Conservation (phyloP, 2,888 invertebrate genomes). For the Allolobophora icterica region DNA sequence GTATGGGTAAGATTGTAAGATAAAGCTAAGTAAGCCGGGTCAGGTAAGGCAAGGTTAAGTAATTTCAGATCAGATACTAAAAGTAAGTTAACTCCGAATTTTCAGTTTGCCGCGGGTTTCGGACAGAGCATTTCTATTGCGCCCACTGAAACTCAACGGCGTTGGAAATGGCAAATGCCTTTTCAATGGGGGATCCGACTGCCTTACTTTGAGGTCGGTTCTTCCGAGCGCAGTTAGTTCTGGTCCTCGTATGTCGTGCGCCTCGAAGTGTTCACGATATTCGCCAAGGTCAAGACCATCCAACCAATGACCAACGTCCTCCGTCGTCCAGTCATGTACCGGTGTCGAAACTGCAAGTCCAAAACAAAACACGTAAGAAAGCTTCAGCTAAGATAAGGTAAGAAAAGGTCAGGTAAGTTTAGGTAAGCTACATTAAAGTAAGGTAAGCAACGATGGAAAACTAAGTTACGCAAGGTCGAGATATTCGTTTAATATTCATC, state of each 20-base stretch:
- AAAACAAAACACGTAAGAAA: neutral
- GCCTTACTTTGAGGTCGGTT: slow-evolving; percentile 69
- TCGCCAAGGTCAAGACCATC: slow-evolving; percentile 86
- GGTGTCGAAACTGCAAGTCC: slow-evolving; percentile 51
- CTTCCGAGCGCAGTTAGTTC: slow-evolving; percentile 86
- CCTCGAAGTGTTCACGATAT: slow-evolving; percentile 86
- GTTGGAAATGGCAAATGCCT: too few relatives aligned
- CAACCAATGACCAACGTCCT: slow-evolving; percentile 89
- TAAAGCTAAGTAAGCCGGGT: too few relatives aligned
- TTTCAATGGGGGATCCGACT: neutral
- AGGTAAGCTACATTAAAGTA: neutral
- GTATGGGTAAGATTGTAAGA: too few relatives aligned
- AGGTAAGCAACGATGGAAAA: neutral
- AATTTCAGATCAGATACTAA: too few relatives aligned
- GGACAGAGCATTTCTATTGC: too few relatives aligned
- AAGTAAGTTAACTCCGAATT: too few relatives aligned
- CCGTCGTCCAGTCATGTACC: slow-evolving; percentile 78
- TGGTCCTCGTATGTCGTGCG: slow-evolving; percentile 88
- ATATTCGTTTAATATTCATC: too few relatives aligned
- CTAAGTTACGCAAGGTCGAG: neutral
- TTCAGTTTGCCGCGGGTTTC: too few relatives aligned
- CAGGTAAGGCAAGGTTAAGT: too few relatives aligned
- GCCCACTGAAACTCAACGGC: too few relatives aligned
- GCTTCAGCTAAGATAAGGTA: neutral
- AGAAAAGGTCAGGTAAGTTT: neutral